phyloP scores from a whole-genome alignment of 1,140 invertebrate genomes.

The Platorchestia sp. region DNA sequence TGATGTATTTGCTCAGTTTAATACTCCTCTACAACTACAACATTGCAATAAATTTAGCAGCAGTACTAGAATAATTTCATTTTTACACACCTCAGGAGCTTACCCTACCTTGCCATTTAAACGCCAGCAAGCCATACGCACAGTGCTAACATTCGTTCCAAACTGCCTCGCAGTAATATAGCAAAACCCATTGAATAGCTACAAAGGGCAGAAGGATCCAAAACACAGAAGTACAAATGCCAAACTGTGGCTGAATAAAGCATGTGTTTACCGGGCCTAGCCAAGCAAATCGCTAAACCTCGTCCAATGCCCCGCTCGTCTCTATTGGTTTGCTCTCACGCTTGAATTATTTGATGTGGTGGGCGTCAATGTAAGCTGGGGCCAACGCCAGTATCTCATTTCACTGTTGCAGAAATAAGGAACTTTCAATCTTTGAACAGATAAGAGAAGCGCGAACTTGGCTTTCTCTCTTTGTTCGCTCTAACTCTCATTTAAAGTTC shows the following conservation, averaged over 20 bases:
- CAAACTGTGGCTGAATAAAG: neutral
- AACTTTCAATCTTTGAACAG: neutral
- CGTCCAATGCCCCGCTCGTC: neutral
- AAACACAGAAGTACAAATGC: neutral
- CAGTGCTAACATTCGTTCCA: neutral
- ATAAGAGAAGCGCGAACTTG: neutral
- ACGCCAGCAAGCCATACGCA: too few species aligned
- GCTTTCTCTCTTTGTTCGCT: neutral
- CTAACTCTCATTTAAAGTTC: neutral
- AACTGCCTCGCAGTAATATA: neutral
- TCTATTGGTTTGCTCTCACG: neutral
- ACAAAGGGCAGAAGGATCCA: neutral
- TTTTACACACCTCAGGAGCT: too few species aligned
- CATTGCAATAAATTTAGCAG: too few species aligned
- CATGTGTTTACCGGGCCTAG: neutral
- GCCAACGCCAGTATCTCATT: neutral
- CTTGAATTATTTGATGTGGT: neutral
- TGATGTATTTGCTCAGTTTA: neutral
- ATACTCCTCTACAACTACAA: too few species aligned
- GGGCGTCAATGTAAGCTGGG: neutral
- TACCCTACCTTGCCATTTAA: neutral
- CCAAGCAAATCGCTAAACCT: conserved; percentile 21
- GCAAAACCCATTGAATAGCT: neutral
- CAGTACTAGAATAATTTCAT: too few species aligned
- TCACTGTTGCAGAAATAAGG: neutral